Base-by-base conservation (phyloP, 30 jellyfish, hydroid and myxozoan species). In the Aurelia sp. region DNA sequence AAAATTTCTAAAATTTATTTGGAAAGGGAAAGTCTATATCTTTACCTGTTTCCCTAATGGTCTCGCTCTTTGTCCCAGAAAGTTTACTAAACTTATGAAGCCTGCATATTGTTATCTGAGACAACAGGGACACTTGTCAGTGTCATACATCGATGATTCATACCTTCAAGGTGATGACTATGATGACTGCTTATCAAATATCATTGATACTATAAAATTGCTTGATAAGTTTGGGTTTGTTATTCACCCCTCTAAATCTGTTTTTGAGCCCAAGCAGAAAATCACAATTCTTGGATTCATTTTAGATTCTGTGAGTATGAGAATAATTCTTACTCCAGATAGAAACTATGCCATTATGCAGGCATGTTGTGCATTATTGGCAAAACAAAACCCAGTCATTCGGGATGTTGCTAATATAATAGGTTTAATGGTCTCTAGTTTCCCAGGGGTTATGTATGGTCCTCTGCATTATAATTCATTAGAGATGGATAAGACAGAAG, bases 361-460 rank as follows among this genome's bases (percentile, higher is more conserved):
- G n/a, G 41, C 11, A 13, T 47, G 65, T 51, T 35, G 67, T 27
- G 27, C 4, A n/a, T 23, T 82, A 1, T 50, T 82, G 17, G 47
- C 31, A 82, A 16, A 30, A 18, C 19, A 19, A 10, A 22, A 12
- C 0, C 78, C 77, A 57, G 17, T 52, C 2, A 84, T 84, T 22
- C 31, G 86, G 58, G 90, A 74, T 12, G 90, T 86, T 31, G 89
- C 86, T 11, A 18, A 74, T 6, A 44, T 86, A 7, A 19, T 86
- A 27, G 86, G 86, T 35, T 16, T 18, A 21, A 40, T 76, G n/a
- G 74, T 64, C 6, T 63, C 85, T 35, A 86, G 90, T 51, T 76
- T 86, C 33, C 96, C 90, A 48, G 96, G 90, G 13, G 81, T 44
- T 17, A 62, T 75, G 66, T 62, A 33, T 33, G 90, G 90, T 8